Conservation (phyloP, 2,888 invertebrate species). For the Drosophila quinaria region DNA sequence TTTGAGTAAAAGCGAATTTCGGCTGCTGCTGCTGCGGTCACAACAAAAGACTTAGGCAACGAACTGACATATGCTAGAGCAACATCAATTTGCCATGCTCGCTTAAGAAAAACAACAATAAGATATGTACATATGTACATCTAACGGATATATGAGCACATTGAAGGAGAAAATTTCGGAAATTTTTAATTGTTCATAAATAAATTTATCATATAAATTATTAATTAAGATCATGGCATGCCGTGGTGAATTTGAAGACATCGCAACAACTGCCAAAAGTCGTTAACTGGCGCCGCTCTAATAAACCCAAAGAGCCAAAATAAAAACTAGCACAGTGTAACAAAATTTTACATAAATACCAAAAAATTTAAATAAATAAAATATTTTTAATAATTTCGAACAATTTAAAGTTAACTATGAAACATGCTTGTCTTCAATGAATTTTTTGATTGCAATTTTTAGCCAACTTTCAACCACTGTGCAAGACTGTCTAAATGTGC, state of each 20-base stretch:
- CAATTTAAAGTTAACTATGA: background rate
- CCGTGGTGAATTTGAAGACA: conserved; percentile 27
- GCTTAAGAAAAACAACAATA: conserved; percentile 9
- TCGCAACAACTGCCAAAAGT: conserved; percentile 58
- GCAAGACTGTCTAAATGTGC: conserved; percentile 21
- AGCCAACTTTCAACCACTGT: conserved; percentile 44
- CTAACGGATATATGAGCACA: conserved; percentile 2
- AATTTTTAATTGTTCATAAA: conserved; percentile 65
- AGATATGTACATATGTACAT: background rate
- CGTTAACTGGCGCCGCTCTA: conserved; percentile 61
- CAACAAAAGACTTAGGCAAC: conserved; percentile 48
- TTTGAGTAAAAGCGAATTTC: conserved; percentile 29
- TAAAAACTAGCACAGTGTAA: conserved; percentile 36
- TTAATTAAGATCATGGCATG: conserved; percentile 57
- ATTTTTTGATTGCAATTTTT: background rate
- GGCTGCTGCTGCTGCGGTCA: conserved; percentile 16
- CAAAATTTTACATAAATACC: background rate
- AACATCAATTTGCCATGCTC: conserved; percentile 16
- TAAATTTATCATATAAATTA: conserved; percentile 71
- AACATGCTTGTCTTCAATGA: background rate
- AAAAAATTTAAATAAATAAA: background rate
- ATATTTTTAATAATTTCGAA: background rate
- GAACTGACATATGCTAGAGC: conserved; percentile 33
- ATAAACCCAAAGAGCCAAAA: conserved; percentile 48
- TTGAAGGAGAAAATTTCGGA: conserved; percentile 23